Evolutionary conservation across 2,888 invertebrate species (phyloP).

Genomic region (Lepidonotus clava): DNA sequence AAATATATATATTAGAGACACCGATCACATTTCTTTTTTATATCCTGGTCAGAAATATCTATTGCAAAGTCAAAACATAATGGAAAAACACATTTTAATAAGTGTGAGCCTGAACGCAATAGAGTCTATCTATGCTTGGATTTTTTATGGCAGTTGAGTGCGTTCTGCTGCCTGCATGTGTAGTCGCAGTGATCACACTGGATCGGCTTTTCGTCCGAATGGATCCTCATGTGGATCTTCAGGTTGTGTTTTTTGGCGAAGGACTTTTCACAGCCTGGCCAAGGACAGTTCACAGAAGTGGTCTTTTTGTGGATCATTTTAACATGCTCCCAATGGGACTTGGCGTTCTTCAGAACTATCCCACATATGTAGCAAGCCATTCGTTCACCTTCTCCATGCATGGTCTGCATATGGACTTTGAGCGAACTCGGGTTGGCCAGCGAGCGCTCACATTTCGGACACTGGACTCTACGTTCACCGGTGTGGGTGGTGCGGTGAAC

Average conservation of each 20-base stretch:
- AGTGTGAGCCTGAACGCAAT: too few relatives aligned
- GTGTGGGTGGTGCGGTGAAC: neutral
- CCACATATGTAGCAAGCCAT: slow-evolving; percentile 39
- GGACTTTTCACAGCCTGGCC: neutral
- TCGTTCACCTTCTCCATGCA: neutral
- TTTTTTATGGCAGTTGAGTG: neutral
- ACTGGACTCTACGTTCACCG: neutral
- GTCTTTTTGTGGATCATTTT: neutral
- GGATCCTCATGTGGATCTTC: slow-evolving; percentile 28
- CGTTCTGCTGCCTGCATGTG: slow-evolving; percentile 25
- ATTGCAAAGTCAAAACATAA: too few relatives aligned
- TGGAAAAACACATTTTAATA: too few relatives aligned
- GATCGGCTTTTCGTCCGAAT: slow-evolving; percentile 17
- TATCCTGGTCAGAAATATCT: too few relatives aligned
- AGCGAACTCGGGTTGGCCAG: slow-evolving; percentile 24
- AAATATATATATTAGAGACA: too few relatives aligned
- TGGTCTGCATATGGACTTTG: slow-evolving; percentile 9
- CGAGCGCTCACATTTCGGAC: neutral
- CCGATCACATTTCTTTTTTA: too few relatives aligned
- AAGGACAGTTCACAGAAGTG: neutral
- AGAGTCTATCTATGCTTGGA: slow-evolving; percentile 11
- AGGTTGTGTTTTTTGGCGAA: slow-evolving; percentile 35
- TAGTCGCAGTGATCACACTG: slow-evolving; percentile 15
- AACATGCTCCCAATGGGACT: slow-evolving; percentile 30
- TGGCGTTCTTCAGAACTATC: neutral